Base-by-base conservation (phyloP, 2,888 invertebrate species). In the Litoditis marina region DNA sequence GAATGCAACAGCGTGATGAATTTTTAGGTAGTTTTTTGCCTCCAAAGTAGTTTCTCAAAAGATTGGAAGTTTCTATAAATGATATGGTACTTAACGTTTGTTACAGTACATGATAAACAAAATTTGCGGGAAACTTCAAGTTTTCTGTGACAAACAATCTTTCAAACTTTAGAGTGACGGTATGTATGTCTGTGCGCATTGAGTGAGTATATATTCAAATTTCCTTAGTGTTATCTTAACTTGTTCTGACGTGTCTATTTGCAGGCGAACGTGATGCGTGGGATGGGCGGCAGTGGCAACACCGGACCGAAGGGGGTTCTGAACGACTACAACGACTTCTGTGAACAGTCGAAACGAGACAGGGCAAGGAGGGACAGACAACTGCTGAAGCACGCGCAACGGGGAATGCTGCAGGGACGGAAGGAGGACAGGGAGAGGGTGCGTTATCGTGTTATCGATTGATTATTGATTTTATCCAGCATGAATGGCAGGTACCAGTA, bases 291-390 rank as follows among this genome's bases (percentile, higher is more conserved):
- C 7, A 42, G 59, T 3, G 58, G 60, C 1, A 67, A 72, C 27
- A 74, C 76, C 4, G 76, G 76, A 46, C 74, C 73, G 2, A 76
- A 76, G 49, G 76, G 76, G 44, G 73, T 76, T 4, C 56, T 76
- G 8, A 58, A 65, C 22, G 73, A 73, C 31, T 73, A 68, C 56
- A 64, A 68, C 27, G 49, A 60, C 3, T 69, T 68, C 50, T 25
- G 64, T 49, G 70, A 70, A 36, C 61, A 73, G n/a, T 53, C 65
- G 2, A 62, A 63, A 46, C 30, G 57, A 32, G 61, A 67, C 0
- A 54, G 60, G 13, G 68, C 63, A 22, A 46, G 51, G 13, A 64
- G 63, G 46, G 66, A 69, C 22, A 50, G 54, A 34, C 47, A 49
- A 25, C 54, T 73, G 16, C 36, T 69, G 8, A 54, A 62, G 25